Evolutionary conservation across 1,140 invertebrate species (phyloP).

Genomic region (Sycophaga agraensis): DNA sequence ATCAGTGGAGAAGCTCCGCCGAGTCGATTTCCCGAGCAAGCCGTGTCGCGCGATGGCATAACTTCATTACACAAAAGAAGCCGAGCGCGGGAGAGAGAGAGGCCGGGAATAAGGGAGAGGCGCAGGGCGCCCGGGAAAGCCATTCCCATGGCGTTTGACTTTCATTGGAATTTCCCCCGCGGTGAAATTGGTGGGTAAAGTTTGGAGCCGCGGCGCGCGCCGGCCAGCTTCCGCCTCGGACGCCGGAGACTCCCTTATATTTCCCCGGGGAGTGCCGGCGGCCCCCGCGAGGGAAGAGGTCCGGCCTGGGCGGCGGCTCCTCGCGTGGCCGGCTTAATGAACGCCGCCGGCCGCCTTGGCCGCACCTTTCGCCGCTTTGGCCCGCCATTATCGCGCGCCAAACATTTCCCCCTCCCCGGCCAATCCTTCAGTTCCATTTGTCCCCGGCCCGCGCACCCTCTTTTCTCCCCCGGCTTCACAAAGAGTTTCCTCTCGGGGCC

Average conservation of each 20-base stretch:
- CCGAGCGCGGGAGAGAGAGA: neutral
- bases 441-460: too few species aligned
- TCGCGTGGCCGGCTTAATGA: too few species aligned
- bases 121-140: constrained; percentile 34
- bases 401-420: too few species aligned
- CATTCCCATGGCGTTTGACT: constrained; percentile 49
- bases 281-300: too few species aligned
- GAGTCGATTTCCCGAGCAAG: neutral
- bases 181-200: constrained; percentile 47
- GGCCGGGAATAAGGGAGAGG: neutral
- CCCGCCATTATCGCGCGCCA: too few species aligned
- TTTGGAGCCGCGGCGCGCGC: constrained; percentile 37
- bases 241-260: constrained; percentile 47
- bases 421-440: too few species aligned
- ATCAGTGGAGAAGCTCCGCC: constrained; percentile 1
- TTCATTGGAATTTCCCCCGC: constrained; percentile 45
- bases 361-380: too few species aligned
- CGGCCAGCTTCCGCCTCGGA: too few species aligned
- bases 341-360: too few species aligned
- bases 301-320: too few species aligned
- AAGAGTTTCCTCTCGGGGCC: too few species aligned
- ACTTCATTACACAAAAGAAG: constrained; percentile 3
- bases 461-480: neutral
- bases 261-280: constrained; percentile 44
- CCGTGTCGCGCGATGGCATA: neutral